These are phyloP conservation scores for Paramacrobiotus metropolitanus DNA, from an alignment of 1,140 invertebrate genomes.

Conservation along the genomic window DNA sequence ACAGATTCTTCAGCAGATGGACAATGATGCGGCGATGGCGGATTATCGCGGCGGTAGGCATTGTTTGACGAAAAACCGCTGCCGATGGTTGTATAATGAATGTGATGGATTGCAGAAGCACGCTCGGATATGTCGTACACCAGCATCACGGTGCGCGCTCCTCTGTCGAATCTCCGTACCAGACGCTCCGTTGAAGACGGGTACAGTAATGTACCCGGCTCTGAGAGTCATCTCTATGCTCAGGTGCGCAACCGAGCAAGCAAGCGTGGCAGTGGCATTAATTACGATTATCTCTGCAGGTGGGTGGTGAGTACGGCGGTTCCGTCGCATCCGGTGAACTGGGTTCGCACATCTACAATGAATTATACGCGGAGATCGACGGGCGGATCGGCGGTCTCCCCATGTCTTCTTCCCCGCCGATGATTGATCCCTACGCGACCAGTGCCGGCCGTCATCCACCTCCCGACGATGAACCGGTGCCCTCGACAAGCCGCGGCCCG, in stretches of 20 bases:
- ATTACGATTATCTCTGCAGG: background rate
- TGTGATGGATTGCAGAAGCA: no score
- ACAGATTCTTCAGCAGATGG: background rate
- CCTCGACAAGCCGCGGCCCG: background rate
- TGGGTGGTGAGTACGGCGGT: background rate
- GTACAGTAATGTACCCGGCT: conserved; percentile 9
- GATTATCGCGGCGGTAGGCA: background rate
- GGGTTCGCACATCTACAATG: background rate
- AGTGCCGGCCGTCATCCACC: background rate
- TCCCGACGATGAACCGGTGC: background rate
- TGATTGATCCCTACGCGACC: conserved; percentile 2
- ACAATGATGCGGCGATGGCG: background rate
- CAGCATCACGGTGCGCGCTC: conserved; percentile 65
- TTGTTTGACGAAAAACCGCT: no score
- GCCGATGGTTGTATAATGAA: no score
- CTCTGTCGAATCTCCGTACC: conserved; percentile 44
- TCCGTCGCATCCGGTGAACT: background rate
- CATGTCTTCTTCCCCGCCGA: background rate
- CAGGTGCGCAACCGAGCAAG: background rate
- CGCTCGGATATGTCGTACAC: conserved; percentile 35
- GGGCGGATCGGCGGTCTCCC: background rate
- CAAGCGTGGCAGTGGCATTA: background rate
- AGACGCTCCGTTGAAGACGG: background rate
- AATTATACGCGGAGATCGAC: conserved; percentile 3
- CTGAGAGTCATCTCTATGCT: conserved; percentile 5